Conservation (phyloP, 2,888 invertebrate species). For the Nephrotoma appendiculata region DNA sequence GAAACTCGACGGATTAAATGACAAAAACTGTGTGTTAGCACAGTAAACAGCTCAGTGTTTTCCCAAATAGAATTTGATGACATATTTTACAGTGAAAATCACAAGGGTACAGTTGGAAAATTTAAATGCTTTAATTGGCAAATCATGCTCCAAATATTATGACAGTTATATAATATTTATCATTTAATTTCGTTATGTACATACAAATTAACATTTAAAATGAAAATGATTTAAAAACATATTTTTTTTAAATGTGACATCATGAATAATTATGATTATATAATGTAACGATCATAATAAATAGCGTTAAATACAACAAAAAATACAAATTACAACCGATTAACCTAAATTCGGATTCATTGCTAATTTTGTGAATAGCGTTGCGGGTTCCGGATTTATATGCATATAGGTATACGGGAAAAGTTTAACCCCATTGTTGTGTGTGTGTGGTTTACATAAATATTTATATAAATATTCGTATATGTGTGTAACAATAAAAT, state of each 20-base stretch:
- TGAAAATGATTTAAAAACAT: too few relatives aligned
- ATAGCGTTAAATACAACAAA: background rate
- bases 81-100: background rate
- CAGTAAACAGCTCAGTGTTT: background rate
- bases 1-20: background rate
- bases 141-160: background rate
- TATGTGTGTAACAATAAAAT: background rate
- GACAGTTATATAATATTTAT: background rate
- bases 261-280: background rate
- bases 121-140: background rate
- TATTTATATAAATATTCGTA: too few relatives aligned
- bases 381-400: background rate
- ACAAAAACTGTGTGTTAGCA: background rate
- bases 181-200: background rate
- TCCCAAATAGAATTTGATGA: background rate
- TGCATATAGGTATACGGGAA: background rate
- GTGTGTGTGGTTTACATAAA: background rate
- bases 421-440: background rate
- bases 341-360: slow-evolving; percentile 3
- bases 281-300: background rate
- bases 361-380: background rate
- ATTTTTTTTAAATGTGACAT: background rate
- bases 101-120: background rate
- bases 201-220: background rate
- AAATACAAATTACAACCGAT: background rate